These are phyloP conservation scores for Trichonephila clavata DNA, from an alignment of 1,140 invertebrate genomes.

Conservation along the genomic window DNA sequence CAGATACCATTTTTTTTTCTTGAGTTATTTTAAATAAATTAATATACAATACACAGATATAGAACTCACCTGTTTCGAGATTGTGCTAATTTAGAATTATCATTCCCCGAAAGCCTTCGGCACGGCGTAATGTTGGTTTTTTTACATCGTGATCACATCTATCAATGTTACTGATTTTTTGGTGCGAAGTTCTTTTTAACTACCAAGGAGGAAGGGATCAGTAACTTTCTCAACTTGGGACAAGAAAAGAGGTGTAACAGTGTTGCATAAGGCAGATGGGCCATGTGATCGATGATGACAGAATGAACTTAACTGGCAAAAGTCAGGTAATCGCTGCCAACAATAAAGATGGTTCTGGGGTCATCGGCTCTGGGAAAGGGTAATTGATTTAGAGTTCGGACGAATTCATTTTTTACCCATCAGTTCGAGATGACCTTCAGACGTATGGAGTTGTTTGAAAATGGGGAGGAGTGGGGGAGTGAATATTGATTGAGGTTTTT, in stretches of 20 bases:
- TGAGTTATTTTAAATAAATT: neutral
- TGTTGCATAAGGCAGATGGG: neutral
- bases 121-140: too few relatives aligned
- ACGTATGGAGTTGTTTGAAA: too few relatives aligned
- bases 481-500: neutral
- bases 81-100: neutral
- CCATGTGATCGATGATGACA: neutral
- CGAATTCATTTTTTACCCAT: neutral
- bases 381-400: constrained; percentile 2
- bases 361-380: neutral
- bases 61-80: neutral
- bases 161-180: neutral
- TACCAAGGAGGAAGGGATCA: neutral
- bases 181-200: neutral
- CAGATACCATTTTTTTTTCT: neutral
- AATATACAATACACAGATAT: too few relatives aligned
- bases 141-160: neutral
- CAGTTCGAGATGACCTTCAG: neutral
- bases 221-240: neutral
- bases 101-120: neutral
- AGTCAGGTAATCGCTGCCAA: neutral
- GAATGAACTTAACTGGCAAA: constrained; percentile 1
- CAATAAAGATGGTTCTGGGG: neutral
- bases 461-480: too few relatives aligned
- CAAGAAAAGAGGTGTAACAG: neutral